Percentiles rank a stretch among this genome's conserved stretches.
Evolutionary conservation across 2,888 invertebrate genomes (phyloP).

Genomic region (Tethea ocularis): DNA sequence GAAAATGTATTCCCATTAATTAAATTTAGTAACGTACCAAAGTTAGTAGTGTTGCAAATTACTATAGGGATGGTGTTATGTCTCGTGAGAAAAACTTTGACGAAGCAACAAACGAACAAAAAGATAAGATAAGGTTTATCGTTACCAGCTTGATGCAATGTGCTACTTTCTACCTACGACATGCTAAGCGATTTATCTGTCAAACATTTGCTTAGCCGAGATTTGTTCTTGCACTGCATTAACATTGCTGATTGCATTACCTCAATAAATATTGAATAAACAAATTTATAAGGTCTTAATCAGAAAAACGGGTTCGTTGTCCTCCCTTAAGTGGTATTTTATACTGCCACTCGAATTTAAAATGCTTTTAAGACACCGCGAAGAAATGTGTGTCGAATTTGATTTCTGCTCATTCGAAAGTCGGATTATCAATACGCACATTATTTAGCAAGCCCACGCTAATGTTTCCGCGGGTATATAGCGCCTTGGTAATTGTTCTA

Average conservation of each 20-base stretch:
- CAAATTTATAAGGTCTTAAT: conserved; percentile 37
- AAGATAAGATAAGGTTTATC: conserved; percentile 65
- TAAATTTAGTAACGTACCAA: not conserved
- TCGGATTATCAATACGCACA: conserved; percentile 33
- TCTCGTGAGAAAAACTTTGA: conserved; percentile 43
- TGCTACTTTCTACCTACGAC: conserved; percentile 59
- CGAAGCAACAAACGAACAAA: conserved; percentile 35
- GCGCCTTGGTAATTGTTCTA: conserved; percentile 67
- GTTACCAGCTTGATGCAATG: conserved; percentile 44
- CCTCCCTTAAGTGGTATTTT: conserved; percentile 22
- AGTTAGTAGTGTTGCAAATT: not conserved
- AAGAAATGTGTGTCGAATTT: conserved; percentile 30
- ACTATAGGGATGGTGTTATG: conserved; percentile 13
- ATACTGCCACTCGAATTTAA: conserved; percentile 19
- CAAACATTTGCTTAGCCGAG: conserved; percentile 73
- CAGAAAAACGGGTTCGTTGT: conserved; percentile 33
- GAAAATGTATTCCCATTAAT: not conserved
- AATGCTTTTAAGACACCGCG: conserved; percentile 30
- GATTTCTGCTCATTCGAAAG: conserved; percentile 23
- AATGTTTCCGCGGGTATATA: conserved; percentile 56
- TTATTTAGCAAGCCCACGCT: conserved; percentile 66
- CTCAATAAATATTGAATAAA: conserved; percentile 35
- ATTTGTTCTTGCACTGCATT: conserved; percentile 50
- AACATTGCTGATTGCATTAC: conserved; percentile 26
- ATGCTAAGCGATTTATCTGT: conserved; percentile 56